These are phyloP conservation scores for honey bee (Apis mellifera) DNA, from an alignment of 1,140 invertebrate genomes.

Conservation along the genomic window Amel_HAv3.1 CM009932.2:11337001-11337500, in stretches of 20 bases:
- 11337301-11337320: background rate
- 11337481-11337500: background rate
- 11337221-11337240: background rate
- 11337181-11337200: no score
- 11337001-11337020: no score
- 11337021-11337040: no score
- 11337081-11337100: no score
- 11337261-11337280: no score
- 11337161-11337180: no score
- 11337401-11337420: conserved; percentile 4
- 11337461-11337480: background rate
- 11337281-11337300: background rate
- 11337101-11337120: no score
- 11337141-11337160: background rate
- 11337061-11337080: no score
- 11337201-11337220: no score
- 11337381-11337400: background rate
- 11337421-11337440: background rate
- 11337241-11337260: background rate
- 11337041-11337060: no score
- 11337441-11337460: background rate
- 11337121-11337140: background rate
- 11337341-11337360: background rate
- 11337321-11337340: background rate
- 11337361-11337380: background rate